Evolutionary conservation across 2,113 vertebrate genomes (phyloP), one percentile per base, ranked within the genome.

Genomic region (Tragelaphus imberbis): DNA sequence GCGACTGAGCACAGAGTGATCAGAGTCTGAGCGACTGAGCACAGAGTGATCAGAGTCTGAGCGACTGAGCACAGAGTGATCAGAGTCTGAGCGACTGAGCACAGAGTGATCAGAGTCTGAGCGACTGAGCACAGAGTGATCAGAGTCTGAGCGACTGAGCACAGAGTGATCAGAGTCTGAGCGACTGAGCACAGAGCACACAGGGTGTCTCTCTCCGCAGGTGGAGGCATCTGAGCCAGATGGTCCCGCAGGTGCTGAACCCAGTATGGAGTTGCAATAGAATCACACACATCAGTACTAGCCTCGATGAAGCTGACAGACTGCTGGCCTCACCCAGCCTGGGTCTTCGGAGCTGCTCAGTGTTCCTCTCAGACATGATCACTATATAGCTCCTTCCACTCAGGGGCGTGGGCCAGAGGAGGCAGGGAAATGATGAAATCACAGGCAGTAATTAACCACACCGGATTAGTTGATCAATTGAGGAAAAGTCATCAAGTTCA

Each of bases 281-380:
- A 30, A 12, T 40, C 30, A 25, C 0, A 7, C 11, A 0, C 28
- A 1, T 40, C 44, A 30, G 6, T n/a, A 5, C 36, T n/a, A 8
- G 68, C n/a, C n/a, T 40, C 0, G 19, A 71, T 71, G 68, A 40
- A 40, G 68, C 9, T 12, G 23, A 2, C 16, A 28, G 59, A 21
- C 8, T 10, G 1, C 13, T 53, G 47, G 21, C 36, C 28, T 47
- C 12, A 15, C 21, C 25, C 58, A 59, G 0, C 2, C 40, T 27
- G 28, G 9, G 30, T 55, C 63, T 77, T 61, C 6, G 9, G 84
- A 3, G 28, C 25, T 36, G 13, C 53, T 23, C 17, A 21, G n/a
- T 19, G 44, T 30, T 88, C 65, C 36, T 56, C n/a, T 53, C 21
- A 59, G 28, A 65, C 1, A 2, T 5, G 17, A 25, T 47, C 36